Evolutionary conservation across 2,797 vertebrate genomes (phyloP), one percentile per base, ranked within the genome.

Genomic region (Myotis daubentonii): DNA sequence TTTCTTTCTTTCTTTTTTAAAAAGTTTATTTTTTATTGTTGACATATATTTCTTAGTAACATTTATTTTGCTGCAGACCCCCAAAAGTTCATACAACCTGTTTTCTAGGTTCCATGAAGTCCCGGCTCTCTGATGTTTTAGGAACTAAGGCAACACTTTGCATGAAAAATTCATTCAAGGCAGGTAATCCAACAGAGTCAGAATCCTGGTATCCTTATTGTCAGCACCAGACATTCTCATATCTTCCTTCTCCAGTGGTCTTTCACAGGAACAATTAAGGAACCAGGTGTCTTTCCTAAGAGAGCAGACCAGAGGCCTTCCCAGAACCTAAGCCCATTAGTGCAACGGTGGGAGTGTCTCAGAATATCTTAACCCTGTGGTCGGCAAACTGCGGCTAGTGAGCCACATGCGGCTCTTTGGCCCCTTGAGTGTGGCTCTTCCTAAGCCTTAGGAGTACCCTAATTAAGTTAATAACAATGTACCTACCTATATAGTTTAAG

Each of bases 1-100:
- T 72, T 79, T 94, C 38, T 79, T 79, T 94, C 38, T 79, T 71
- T 94, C 25, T 65, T 30, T 65, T 65, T 25, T 65, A n/a, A 17
- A n/a, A 62, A 65, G 30, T n/a, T 65, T n/a, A 65, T n/a, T 65
- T 65, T 65, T 65, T n/a, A n/a, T 65, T 65, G 15, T n/a, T 65
- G 41, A 19, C 36, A 11, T 36, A 23, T 53, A 44, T 85, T 85
- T 94, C 38, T 57, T 57, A 81, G 19, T 80, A 62, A 94, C 6
- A 8, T 49, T 86, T 49, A 51, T 76, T 91, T 66, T 57, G 49
- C 25, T 30, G 15, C 44, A 33, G n/a, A 15, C 30, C 16, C 41
- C 62, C 2, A 12, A 13, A 68, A 65, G 10, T 68, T 71, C 15
- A 44, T 17, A 41, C 8, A 74, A 8, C 12, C 57, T 72, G 28